These are phyloP conservation scores for Drosophila austrosaltans DNA, from an alignment of 2,888 invertebrate genomes.

Conservation along the genomic window DNA sequence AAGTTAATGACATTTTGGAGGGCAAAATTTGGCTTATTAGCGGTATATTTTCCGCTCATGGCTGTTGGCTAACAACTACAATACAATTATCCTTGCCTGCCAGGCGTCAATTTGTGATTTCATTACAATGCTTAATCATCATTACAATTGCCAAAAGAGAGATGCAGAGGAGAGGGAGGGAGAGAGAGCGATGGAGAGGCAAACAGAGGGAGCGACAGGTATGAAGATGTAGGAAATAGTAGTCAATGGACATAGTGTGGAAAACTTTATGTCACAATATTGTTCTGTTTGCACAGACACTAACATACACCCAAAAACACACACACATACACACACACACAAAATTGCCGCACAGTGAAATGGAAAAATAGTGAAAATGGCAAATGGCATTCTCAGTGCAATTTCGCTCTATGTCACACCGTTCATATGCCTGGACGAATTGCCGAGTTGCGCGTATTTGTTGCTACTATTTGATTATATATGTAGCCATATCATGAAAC, in stretches of 20 bases:
- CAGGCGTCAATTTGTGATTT: constrained; percentile 75
- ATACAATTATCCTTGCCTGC: constrained; percentile 58
- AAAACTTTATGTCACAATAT: constrained; percentile 54
- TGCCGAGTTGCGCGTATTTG: constrained; percentile 54
- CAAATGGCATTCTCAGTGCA: constrained; percentile 51
- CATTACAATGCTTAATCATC: constrained; percentile 80
- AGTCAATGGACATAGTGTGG: constrained; percentile 2
- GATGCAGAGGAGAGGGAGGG: constrained; percentile 36
- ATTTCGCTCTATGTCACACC: constrained; percentile 56
- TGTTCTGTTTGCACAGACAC: constrained; percentile 54
- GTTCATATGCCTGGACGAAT: constrained; percentile 72
- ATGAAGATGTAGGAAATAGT: neutral
- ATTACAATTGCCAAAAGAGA: constrained; percentile 49
- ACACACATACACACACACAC: constrained; percentile 27
- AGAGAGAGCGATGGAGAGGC: constrained; percentile 16
- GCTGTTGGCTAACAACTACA: constrained; percentile 68
- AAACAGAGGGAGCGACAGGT: neutral
- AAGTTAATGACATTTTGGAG: constrained; percentile 11
- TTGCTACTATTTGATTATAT: constrained; percentile 73
- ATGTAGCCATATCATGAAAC: constrained; percentile 61
- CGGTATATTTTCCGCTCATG: constrained; percentile 71
- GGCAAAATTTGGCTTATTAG: constrained; percentile 75
- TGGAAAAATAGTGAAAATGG: constrained; percentile 41
- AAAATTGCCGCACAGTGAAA: constrained; percentile 34
- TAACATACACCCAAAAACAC: no score